These are phyloP conservation scores for Haliclona indistincta DNA, from an alignment of 37 sponge, comb jelly and placozoan genomes.

Conservation along the genomic window DNA sequence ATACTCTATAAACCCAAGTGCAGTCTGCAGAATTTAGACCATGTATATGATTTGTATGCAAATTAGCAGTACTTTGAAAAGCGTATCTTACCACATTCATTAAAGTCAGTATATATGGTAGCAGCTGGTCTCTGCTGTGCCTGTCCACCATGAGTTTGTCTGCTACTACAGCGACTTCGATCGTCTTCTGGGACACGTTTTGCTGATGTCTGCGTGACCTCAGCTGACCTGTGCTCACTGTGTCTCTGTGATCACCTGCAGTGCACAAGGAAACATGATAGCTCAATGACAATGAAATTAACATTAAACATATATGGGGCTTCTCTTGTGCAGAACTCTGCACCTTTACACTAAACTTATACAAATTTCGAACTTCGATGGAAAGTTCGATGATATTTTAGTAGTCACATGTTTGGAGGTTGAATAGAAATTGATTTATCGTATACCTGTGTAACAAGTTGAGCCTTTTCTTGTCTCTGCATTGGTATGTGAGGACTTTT, in stretches of 20 bases:
- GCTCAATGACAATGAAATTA: too few species aligned
- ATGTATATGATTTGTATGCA: neutral
- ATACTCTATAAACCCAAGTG: neutral
- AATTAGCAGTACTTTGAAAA: neutral
- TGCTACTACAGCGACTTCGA: slow-evolving; percentile 48
- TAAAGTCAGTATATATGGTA: slow-evolving; percentile 34
- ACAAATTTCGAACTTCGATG: too few species aligned
- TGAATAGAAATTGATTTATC: neutral
- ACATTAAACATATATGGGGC: too few species aligned
- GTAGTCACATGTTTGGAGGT: neutral
- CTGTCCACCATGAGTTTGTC: slow-evolving; percentile 33
- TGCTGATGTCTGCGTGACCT: slow-evolving; percentile 3
- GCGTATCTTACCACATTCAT: slow-evolving; percentile 61
- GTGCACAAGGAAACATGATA: too few species aligned
- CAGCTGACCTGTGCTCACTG: too few species aligned
- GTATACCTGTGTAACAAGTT: neutral
- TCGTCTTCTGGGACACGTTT: slow-evolving; percentile 4
- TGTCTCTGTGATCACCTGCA: too few species aligned
- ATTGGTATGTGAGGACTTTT: too few species aligned
- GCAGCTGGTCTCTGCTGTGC: slow-evolving; percentile 17
- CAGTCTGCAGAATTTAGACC: neutral
- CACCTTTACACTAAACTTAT: too few species aligned
- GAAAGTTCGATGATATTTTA: slow-evolving; percentile 4
- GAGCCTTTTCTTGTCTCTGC: too few species aligned
- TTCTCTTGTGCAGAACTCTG: too few species aligned